phyloP scores from a whole-genome alignment of 2,888 invertebrate species.

The Xestia sexstrigata region DNA sequence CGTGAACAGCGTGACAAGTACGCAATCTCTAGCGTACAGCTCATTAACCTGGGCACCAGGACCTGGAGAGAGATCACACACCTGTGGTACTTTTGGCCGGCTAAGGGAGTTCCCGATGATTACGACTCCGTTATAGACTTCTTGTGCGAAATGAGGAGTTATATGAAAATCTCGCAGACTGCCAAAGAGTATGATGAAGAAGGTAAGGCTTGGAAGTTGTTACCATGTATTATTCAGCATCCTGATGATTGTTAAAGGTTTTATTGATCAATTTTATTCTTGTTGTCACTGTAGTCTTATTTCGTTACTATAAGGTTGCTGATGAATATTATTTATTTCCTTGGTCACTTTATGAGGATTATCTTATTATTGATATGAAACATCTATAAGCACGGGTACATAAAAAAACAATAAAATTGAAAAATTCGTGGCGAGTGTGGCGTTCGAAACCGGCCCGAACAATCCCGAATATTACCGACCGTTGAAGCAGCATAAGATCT shows the following conservation, averaged over 20 bases:
- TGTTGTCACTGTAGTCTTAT: too few relatives aligned
- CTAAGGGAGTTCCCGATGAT: conserved; percentile 96
- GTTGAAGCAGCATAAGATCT: too few relatives aligned
- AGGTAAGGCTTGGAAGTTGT: conserved; percentile 71
- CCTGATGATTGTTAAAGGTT: neutral
- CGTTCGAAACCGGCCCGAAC: too few relatives aligned
- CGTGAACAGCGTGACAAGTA: conserved; percentile 97
- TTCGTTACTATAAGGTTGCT: neutral
- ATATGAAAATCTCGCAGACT: conserved; percentile 88
- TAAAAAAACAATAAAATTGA: too few relatives aligned
- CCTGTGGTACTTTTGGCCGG: conserved; percentile 98
- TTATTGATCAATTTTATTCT: too few relatives aligned
- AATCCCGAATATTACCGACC: too few relatives aligned
- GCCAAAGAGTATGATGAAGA: conserved; percentile 90
- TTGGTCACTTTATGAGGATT: too few relatives aligned
- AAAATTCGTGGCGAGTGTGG: too few relatives aligned
- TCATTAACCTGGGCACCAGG: conserved; percentile 95
- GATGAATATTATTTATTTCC: too few relatives aligned
- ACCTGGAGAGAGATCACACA: conserved; percentile 97
- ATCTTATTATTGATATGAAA: too few relatives aligned
- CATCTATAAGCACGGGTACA: too few relatives aligned
- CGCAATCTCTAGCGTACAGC: conserved; percentile 95
- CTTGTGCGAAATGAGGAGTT: conserved; percentile 94
- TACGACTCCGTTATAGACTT: conserved; percentile 96
- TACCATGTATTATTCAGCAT: neutral